phyloP scores from a whole-genome alignment of 2,888 invertebrate genomes.

The Acheta domesticus region DNA sequence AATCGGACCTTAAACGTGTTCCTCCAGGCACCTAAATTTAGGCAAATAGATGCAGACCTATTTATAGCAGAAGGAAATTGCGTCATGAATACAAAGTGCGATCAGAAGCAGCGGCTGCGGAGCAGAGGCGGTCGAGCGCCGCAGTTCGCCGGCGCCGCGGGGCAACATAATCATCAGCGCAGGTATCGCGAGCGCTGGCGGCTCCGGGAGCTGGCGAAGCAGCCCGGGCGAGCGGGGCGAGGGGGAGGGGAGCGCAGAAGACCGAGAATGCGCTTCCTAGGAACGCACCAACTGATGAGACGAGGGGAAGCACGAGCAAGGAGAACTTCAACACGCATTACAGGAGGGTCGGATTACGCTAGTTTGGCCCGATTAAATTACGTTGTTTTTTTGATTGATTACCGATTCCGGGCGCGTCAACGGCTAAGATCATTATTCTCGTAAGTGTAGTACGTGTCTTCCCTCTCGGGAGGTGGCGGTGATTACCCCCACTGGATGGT shows the following conservation, averaged over 20 bases:
- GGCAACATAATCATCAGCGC: background rate
- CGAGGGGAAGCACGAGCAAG: no score
- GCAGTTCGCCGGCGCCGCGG: background rate
- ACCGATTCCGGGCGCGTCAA: no score
- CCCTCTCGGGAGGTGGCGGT: no score
- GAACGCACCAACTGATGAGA: no score
- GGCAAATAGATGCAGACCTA: slow-evolving; percentile 18
- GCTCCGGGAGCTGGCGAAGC: background rate
- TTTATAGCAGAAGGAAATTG: background rate
- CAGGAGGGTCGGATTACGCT: no score
- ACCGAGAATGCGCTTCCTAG: background rate
- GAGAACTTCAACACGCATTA: no score
- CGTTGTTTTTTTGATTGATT: no score
- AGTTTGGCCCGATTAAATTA: no score
- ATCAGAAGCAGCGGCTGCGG: background rate
- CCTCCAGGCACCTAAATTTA: slow-evolving; percentile 2
- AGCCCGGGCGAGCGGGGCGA: background rate
- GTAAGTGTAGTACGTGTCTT: no score
- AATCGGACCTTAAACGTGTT: background rate
- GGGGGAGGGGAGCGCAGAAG: background rate
- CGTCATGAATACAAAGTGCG: slow-evolving; percentile 18
- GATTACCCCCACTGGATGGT: no score
- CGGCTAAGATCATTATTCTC: no score
- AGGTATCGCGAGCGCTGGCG: background rate
- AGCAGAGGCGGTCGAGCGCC: background rate